Base-by-base conservation (phyloP, 2,113 vertebrate genomes). In the Seriola aureovittata region DNA sequence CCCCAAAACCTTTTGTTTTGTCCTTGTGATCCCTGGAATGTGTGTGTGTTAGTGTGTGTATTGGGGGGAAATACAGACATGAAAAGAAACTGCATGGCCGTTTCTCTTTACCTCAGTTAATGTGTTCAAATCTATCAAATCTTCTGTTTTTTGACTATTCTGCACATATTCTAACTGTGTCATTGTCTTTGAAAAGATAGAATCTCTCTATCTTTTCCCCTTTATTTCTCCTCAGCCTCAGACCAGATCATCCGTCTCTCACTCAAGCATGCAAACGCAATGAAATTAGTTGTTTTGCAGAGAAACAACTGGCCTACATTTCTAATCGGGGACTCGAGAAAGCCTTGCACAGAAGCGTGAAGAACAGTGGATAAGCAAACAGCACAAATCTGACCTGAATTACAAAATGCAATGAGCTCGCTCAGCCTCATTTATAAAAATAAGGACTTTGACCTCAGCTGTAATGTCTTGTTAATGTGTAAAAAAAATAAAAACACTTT, bases 1-100 rank as follows among this genome's bases (percentile, higher is more conserved):
- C 86, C 48, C 8, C 52, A 48, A 77, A 84, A 91, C 88, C 88
- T 90, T 72, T 88, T 92, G 84, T 84, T 87, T 88, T 76, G 60
- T 90, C 71, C 82, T 60, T 13, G 42, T 85, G 55, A 59, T 80
- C 64, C 48, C 80, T 85, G 55, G 23, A 11, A 44, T 70, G 42
- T 73, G 64, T 10, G 1, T 46, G 1, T 46, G 38, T 68, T 55
- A 12, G 14, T 75, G 46, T 73, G 60, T 77, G 52, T 67, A 23
- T 11, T 70, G 4, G 6, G 7, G 2, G 42, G 25, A 44, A 63
- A 78, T 64, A 21, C n/a, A 32, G 44, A 17, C 17, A 71, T 65
- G 32, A 21, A 40, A 46, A 58, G 42, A 66, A 42, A 46, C 32
- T 50, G 23, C 2, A 42, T 36, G 38, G 17, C 50, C 16, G 2